Base-by-base conservation (phyloP, 2,797 vertebrate genomes). In the Acanthopagrus latus region DNA sequence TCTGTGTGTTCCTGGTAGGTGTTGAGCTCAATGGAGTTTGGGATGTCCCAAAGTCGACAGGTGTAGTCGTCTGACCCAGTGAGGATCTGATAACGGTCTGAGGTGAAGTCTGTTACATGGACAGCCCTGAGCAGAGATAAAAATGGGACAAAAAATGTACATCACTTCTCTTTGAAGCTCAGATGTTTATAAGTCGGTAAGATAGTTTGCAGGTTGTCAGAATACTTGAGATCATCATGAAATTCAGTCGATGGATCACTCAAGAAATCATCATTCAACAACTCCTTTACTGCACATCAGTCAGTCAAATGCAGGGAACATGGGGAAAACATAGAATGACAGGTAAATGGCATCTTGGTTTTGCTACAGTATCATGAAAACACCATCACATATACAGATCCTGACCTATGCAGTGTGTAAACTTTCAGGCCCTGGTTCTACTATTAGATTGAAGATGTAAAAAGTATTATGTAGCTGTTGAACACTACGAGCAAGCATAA, bases 61-160 rank as follows among this genome's bases (percentile, higher is more conserved):
- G 95, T 95, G 87, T 97, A 97, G 90, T 99, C 98, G 86, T 99
- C 98, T 1, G 97, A 96, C 50, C 96, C 97, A 0, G 98, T 99
- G 78, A 98, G 74, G 81, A 99, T 94, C 64, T 96, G 94, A 73
- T 97, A 98, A 51, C 96, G 96, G 83, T 98, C 97, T 0, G 97
- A 96, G 71, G 96, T 96, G 89, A 99, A 99, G 68, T 96, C 96
- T 47, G 96, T 96, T 7, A 96, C 89, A 8, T 97, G 98, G 60
- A 98, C 98, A 8, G 97, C 95, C 91, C 98, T 99, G 88, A 75
- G 82, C 25, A 54, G 23, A 70, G 29, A 67, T 1, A 23, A 18
- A 18, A 51, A 2, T 1, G 60, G 3, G 10, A 7, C 41, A 65
- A 65, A 17, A 81, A 71, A 46, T 29, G 54, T 0, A 21, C 3